Base-by-base conservation (phyloP, 1,140 invertebrate species). In the Drosophila eugracilis region DNA sequence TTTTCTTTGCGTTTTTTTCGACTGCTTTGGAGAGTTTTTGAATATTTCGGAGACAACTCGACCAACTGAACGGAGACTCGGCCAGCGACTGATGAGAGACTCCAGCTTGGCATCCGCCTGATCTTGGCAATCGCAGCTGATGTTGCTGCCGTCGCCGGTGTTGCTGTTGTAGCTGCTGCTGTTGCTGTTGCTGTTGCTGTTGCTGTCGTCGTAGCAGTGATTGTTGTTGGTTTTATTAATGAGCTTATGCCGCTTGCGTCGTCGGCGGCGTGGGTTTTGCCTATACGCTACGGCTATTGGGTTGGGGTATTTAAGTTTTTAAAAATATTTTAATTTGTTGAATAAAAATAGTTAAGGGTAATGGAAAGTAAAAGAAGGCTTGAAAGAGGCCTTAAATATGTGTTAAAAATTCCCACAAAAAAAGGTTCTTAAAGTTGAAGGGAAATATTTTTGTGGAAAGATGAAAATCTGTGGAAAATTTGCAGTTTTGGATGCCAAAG, bases 1-100 rank as follows among this genome's bases (percentile, higher is more conserved):
- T 39, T 14, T 28, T n/a, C 4, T 14, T 21, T n/a, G n/a, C n/a
- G n/a, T 26, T 4, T 21, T 28, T 34, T 21, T 14, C 5, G 41
- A 6, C 5, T 7, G 5, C 6, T 19, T 22, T 37, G 6, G 12
- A 26, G 2, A 12, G 7, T 32, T 32, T 32, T 32, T 12, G 0
- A 32, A 9, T 24, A 19, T 4, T 39, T 24, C 47, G 24, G 36
- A 50, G 26, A 41, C 55, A 39, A 28, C 72, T 67, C 80, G 78
- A 86, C 81, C 54, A 59, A 67, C 77, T 69, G 44, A 55, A 77
- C 73, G 48, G 58, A 77, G 81, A 86, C 70, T 86, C 81, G 65
- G 58, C 42, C 48, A 59, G 67, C 81, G 60, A 85, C 81, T 85
- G 81, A 73, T 58, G 47, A 72, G 50, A 45, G 37, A 41, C 44